phyloP scores from a whole-genome alignment of 2,888 invertebrate species.

The Phalera bucephala region DNA sequence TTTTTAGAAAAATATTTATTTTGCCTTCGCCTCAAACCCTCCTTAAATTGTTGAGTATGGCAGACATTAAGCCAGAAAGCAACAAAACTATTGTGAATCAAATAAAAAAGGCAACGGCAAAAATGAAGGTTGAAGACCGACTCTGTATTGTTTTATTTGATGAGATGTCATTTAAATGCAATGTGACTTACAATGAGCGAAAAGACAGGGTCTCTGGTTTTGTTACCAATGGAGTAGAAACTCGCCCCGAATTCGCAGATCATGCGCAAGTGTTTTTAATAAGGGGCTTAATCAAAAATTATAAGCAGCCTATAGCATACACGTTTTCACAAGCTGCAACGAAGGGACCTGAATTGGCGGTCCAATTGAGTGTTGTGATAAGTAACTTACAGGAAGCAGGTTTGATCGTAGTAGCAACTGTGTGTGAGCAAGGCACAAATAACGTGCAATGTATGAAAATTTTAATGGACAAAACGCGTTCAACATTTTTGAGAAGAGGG shows the following conservation, averaged over 20 bases:
- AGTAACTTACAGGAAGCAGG: constrained; percentile 21
- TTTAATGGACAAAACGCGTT: constrained; percentile 21
- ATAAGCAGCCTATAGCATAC: constrained; percentile 26
- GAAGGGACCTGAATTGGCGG: constrained; percentile 23
- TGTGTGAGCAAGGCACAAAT: constrained; percentile 32
- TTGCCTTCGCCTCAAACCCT: constrained; percentile 20
- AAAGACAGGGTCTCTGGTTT: constrained; percentile 28
- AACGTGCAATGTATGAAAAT: constrained; percentile 22
- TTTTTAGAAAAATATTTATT: constrained; percentile 17
- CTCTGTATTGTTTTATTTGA: constrained; percentile 31
- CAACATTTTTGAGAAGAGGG: constrained; percentile 8
- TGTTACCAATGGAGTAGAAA: constrained; percentile 18
- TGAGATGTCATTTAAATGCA: constrained; percentile 26
- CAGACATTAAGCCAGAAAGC: constrained; percentile 13
- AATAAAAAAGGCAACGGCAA: constrained; percentile 15
- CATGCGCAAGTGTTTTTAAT: constrained; percentile 33
- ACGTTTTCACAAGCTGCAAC: constrained; percentile 28
- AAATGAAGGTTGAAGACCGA: constrained; percentile 20
- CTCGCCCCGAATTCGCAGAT: constrained; percentile 20
- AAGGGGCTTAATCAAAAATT: constrained; percentile 27
- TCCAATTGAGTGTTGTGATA: constrained; percentile 22
- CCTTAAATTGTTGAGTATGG: constrained; percentile 7
- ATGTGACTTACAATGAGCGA: constrained; percentile 23
- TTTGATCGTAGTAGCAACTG: constrained; percentile 26
- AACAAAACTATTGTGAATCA: constrained; percentile 27